These are phyloP conservation scores for Phenganax stokvisi DNA, from an alignment of 92 coral and sea anemone species.

Conservation along the genomic window DNA sequence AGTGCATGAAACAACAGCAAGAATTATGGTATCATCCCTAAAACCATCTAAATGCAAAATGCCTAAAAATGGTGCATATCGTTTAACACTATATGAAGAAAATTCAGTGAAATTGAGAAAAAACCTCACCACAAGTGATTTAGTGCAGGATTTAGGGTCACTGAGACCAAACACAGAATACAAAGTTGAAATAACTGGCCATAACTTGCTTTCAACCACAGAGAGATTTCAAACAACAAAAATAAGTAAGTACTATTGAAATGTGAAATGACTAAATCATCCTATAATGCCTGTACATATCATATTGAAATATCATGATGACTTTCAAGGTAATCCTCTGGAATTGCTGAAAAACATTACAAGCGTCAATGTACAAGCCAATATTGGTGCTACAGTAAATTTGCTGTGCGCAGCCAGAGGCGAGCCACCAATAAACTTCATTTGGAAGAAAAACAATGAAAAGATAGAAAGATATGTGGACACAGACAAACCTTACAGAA, in stretches of 20 bases:
- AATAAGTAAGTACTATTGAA: constrained; percentile 7
- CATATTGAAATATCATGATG: too few relatives aligned
- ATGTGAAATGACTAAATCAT: neutral
- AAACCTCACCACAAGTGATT: neutral
- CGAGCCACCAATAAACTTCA: constrained; percentile 12
- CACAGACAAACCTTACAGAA: neutral
- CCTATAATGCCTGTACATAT: neutral
- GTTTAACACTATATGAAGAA: neutral
- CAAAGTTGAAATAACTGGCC: neutral
- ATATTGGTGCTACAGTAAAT: neutral
- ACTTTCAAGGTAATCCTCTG: constrained; percentile 13
- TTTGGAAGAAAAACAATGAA: neutral
- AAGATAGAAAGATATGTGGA: neutral
- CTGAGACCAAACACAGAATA: constrained; percentile 13
- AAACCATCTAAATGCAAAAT: neutral
- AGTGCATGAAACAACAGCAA: constrained; percentile 14
- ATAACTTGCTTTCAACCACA: neutral
- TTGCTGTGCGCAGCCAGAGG: constrained; percentile 16
- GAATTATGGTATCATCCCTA: neutral
- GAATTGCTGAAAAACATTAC: neutral
- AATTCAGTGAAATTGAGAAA: neutral
- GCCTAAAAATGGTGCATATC: neutral
- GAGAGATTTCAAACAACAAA: neutral
- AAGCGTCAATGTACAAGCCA: neutral
- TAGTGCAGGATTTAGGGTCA: neutral